A percentile compares a stretch with the other conserved stretches of the same genome.
These are phyloP conservation scores for Alfaro cultratus DNA, from an alignment of 2,797 vertebrate species.

Conservation along the genomic window DNA sequence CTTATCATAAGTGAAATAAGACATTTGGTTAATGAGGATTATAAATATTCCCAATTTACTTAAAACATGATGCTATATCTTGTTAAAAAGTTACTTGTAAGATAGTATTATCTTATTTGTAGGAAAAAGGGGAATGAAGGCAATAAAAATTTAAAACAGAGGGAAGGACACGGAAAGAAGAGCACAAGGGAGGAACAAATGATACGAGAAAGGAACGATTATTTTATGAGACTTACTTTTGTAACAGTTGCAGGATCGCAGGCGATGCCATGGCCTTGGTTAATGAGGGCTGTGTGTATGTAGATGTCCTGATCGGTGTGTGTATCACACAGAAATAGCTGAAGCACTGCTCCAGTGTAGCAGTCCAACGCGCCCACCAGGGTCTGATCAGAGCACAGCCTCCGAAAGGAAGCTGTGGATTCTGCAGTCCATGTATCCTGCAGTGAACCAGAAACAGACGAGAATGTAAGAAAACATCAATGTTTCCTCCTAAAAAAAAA, in stretches of 20 bases:
- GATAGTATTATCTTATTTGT: no score
- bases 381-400: slow-evolving; percentile 82
- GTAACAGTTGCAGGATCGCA: slow-evolving; percentile 51
- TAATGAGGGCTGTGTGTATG: slow-evolving; percentile 82
- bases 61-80: no score
- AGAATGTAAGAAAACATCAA: background rate
- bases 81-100: no score
- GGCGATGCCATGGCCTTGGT: slow-evolving; percentile 79
- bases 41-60: no score
- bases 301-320: slow-evolving; percentile 87
- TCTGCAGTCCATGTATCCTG: slow-evolving; percentile 85
- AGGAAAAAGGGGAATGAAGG: background rate
- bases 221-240: slow-evolving; percentile 56
- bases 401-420: slow-evolving; percentile 83
- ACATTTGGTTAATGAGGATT: no score
- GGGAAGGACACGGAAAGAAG: background rate
- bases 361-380: slow-evolving; percentile 87
- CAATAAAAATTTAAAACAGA: background rate
- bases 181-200: background rate
- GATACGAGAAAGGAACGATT: background rate
- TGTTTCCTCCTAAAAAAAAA: background rate
- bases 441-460: background rate
- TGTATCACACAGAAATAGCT: slow-evolving; percentile 92
- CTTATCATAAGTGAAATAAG: no score
- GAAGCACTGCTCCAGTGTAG: slow-evolving; percentile 85